Percentiles rank a stretch among this genome's conserved stretches.
These are phyloP conservation scores for Oligia latruncula DNA, from an alignment of 2,888 invertebrate genomes.

Conservation along the genomic window DNA sequence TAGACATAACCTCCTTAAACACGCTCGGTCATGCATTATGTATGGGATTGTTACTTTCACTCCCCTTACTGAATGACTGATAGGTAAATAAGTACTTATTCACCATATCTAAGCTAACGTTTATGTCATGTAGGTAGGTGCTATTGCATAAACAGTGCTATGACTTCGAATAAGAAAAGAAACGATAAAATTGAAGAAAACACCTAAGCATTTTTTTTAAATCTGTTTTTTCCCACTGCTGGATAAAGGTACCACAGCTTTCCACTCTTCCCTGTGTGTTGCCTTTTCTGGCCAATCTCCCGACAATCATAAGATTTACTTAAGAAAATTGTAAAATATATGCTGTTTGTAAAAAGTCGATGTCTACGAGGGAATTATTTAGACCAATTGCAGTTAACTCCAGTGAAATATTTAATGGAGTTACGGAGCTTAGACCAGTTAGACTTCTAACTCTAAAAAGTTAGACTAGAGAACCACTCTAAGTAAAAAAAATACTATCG, in stretches of 20 bases:
- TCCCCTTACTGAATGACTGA: slow-evolving; percentile 36
- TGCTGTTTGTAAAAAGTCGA: background rate
- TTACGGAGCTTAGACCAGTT: background rate
- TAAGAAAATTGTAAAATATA: background rate
- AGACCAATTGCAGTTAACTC: background rate
- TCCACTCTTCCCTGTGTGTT: background rate
- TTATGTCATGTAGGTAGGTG: background rate
- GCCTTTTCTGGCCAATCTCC: background rate
- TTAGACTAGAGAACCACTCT: background rate
- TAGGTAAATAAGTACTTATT: slow-evolving; percentile 29
- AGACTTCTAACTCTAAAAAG: background rate
- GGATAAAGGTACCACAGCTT: background rate
- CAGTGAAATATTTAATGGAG: slow-evolving; percentile 4
- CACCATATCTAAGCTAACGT: background rate
- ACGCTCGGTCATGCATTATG: slow-evolving; percentile 40
- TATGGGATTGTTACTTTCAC: slow-evolving; percentile 51
- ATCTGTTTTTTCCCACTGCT: background rate
- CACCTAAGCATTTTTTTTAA: background rate
- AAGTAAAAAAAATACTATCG: background rate
- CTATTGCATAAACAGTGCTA: background rate
- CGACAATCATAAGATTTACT: background rate
- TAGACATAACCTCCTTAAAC: slow-evolving; percentile 38
- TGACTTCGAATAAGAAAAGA: background rate
- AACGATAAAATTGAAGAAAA: background rate
- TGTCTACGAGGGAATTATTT: background rate